phyloP scores from a whole-genome alignment of 1,140 invertebrate genomes.

The Bombus terrestris region DNA sequence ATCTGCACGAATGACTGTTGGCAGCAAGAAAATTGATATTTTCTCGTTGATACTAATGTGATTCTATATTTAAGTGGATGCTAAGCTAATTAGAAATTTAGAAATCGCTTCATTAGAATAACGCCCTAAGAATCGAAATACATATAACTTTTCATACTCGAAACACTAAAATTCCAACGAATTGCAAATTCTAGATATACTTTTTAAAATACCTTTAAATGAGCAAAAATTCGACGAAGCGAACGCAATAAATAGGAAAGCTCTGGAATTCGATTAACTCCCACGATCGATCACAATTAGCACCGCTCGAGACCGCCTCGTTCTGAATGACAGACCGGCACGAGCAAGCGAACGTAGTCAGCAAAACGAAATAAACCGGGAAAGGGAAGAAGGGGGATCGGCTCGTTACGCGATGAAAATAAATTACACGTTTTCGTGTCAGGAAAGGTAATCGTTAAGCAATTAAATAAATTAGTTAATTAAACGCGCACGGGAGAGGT shows the following conservation, averaged over 20 bases:
- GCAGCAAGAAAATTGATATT: no score
- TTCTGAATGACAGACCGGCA: background rate
- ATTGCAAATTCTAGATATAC: no score
- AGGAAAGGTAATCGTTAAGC: slow-evolving; percentile 41
- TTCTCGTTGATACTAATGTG: background rate
- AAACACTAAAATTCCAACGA: no score
- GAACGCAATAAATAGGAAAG: background rate
- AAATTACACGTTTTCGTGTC: slow-evolving; percentile 40
- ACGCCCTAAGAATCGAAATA: no score
- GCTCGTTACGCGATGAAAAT: slow-evolving; percentile 39
- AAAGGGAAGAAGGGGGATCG: background rate
- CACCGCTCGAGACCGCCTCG: background rate
- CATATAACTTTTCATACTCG: no score
- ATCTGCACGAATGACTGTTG: background rate
- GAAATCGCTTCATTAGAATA: no score
- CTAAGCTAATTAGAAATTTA: no score
- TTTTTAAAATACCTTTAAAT: no score
- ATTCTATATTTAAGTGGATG: background rate
- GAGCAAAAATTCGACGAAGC: background rate
- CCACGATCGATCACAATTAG: slow-evolving; percentile 30
- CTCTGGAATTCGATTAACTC: background rate
- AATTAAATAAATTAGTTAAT: slow-evolving; percentile 58
- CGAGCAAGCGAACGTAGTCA: background rate
- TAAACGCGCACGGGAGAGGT: slow-evolving; percentile 25
- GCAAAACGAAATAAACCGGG: slow-evolving; percentile 16